Conservation (phyloP, 92 coral and sea anemone species). For the Actinostola sp. region DNA sequence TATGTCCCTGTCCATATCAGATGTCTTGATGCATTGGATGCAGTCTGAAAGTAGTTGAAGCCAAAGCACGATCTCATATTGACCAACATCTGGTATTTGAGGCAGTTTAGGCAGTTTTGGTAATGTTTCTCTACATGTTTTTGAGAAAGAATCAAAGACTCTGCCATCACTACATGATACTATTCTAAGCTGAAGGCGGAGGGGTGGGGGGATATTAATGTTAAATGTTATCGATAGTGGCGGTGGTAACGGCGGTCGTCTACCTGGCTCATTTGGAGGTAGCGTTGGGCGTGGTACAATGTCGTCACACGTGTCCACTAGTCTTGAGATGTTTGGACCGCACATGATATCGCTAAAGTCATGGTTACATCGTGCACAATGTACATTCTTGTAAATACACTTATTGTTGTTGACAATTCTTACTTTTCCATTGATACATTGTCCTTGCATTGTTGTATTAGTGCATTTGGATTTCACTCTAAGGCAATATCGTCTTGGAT, state of each 20-base stretch:
- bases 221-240: background rate
- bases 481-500: slow-evolving; percentile 25
- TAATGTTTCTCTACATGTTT: slow-evolving; percentile 25
- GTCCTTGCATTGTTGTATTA: background rate
- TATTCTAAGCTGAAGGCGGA: slow-evolving; percentile 1
- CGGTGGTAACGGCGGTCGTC: background rate
- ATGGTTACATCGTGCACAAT: slow-evolving; percentile 16
- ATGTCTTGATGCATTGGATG: background rate
- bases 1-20: background rate
- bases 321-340: slow-evolving; percentile 15
- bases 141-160: slow-evolving; percentile 25
- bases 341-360: background rate
- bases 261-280: background rate
- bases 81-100: background rate
- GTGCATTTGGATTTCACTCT: background rate
- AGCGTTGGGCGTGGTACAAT: background rate
- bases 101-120: slow-evolving; percentile 14
- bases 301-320: background rate
- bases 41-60: background rate
- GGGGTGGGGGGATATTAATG: background rate
- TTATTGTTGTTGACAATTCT: background rate
- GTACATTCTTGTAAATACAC: background rate
- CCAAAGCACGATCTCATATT: slow-evolving; percentile 45
- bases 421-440: slow-evolving; percentile 1
- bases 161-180: background rate